Evolutionary conservation across 2,113 vertebrate genomes (phyloP), one percentile per base, ranked within the genome.

Genomic region (Corynorhinus townsendii): DNA sequence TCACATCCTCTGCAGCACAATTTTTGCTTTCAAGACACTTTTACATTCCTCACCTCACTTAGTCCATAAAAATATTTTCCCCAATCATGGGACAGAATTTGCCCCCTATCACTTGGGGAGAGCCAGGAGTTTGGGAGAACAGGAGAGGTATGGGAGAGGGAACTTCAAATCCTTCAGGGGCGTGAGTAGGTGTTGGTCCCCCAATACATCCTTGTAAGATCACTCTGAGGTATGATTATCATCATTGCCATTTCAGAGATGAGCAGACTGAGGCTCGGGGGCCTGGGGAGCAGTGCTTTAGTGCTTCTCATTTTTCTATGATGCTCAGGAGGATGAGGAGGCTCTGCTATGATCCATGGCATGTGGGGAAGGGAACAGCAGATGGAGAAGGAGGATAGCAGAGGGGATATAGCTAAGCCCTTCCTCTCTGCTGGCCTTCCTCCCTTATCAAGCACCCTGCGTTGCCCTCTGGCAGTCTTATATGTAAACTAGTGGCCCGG

Each of bases 11-110:
- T 45, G 76, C 30, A 62, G 84, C 56, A 77, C 56, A 24, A 28
- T 45, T 54, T 85, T 10, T 73, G 85, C 56, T 92, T 91, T 62
- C 95, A 87, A 91, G 80, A 91, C 79, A 84, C 89, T 88, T 88
- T 77, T 10, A 12, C 11, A 16, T 43, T 93, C 59, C 47, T 93
- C 45, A 62, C 68, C 49, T 80, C 72, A 20, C 69, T 91, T 16
- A 30, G 89, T 80, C 62, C 81, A 56, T 71, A n/a, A 47, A 83
- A 45, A 28, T 38, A 52, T 54, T 59, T 40, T 76, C 20, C 71
- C 43, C 47, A 45, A 15, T 38, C 9, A 1, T 33, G 52, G 85
- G 40, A n/a, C 5, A 19, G 75, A 40, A 89, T 86, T 68, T 94
- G 35, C 40, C 62, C 47, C 38, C 12, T 10, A 33, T 22, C 19